Percentiles rank a stretch among this genome's conserved stretches.
These are phyloP conservation scores for Acestrorhynchus altus DNA, from an alignment of 2,797 vertebrate species.

Conservation along the genomic window DNA sequence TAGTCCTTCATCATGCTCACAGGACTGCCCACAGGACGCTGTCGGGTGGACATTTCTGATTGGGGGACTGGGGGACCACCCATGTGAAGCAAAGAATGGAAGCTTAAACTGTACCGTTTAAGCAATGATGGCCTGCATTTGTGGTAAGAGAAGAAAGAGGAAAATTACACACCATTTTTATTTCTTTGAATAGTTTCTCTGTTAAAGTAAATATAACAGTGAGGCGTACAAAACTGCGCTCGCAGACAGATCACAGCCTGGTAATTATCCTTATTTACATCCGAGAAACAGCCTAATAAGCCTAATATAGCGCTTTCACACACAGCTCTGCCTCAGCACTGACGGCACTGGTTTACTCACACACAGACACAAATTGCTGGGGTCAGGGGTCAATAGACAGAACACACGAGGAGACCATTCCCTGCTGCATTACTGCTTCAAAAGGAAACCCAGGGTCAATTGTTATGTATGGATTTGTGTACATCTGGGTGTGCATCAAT, in stretches of 20 bases:
- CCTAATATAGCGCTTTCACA: slow-evolving; percentile 42
- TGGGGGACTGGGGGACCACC: too few relatives aligned
- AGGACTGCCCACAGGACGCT: too few relatives aligned
- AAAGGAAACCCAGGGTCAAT: slow-evolving; percentile 10
- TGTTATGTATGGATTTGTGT: neutral
- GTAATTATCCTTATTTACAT: slow-evolving; percentile 55
- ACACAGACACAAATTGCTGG: slow-evolving; percentile 37
- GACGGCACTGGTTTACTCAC: slow-evolving; percentile 47
- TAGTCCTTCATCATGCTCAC: too few relatives aligned
- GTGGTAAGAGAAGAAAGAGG: neutral
- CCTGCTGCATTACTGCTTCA: slow-evolving; percentile 24
- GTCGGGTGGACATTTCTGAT: too few relatives aligned
- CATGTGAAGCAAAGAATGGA: too few relatives aligned
- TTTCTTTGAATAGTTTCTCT: neutral
- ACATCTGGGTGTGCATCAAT: slow-evolving; percentile 6
- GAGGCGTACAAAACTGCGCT: slow-evolving; percentile 8
- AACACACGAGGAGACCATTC: slow-evolving; percentile 28
- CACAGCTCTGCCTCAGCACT: slow-evolving; percentile 40
- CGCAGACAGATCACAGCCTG: slow-evolving; percentile 23
- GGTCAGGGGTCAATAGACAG: slow-evolving; percentile 55
- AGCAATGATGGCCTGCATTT: too few relatives aligned
- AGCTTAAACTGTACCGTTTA: too few relatives aligned
- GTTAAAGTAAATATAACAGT: neutral
- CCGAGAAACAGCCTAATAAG: slow-evolving; percentile 46
- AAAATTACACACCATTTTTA: neutral